phyloP scores from a whole-genome alignment of 1,140 invertebrate genomes.

The Leptinotarsa lineolata region DNA sequence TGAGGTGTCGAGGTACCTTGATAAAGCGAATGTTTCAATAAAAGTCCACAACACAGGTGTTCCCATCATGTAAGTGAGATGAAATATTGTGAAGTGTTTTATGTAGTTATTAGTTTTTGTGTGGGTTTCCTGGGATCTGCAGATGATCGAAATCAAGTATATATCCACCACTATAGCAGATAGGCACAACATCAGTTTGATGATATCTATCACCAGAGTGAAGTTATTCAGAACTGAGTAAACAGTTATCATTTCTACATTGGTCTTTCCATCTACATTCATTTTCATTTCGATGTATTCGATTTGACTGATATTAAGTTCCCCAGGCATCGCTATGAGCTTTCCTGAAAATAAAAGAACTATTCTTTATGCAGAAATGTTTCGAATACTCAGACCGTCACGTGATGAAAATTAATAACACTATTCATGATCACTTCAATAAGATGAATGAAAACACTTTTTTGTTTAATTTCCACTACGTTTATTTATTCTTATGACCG shows the following conservation, averaged over 20 bases:
- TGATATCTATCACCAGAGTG: neutral
- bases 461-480: too few relatives aligned
- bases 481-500: too few relatives aligned
- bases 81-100: neutral
- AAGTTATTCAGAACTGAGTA: neutral
- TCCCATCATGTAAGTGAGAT: neutral
- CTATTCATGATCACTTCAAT: too few relatives aligned
- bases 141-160: neutral
- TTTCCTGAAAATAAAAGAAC: too few relatives aligned
- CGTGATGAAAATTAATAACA: too few relatives aligned
- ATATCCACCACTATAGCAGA: neutral
- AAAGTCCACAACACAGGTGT: neutral
- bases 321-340: neutral
- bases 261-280: neutral
- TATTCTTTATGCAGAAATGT: too few relatives aligned
- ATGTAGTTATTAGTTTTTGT: slow-evolving; percentile 15
- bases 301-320: neutral
- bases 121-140: neutral
- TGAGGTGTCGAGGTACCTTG: neutral
- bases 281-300: neutral
- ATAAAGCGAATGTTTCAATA: neutral
- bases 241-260: neutral
- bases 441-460: too few relatives aligned
- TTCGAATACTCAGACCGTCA: too few relatives aligned
- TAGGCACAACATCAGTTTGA: slow-evolving; percentile 7